Conservation (phyloP, 2,113 vertebrate species). For the Rousettus leschenaultii region DNA sequence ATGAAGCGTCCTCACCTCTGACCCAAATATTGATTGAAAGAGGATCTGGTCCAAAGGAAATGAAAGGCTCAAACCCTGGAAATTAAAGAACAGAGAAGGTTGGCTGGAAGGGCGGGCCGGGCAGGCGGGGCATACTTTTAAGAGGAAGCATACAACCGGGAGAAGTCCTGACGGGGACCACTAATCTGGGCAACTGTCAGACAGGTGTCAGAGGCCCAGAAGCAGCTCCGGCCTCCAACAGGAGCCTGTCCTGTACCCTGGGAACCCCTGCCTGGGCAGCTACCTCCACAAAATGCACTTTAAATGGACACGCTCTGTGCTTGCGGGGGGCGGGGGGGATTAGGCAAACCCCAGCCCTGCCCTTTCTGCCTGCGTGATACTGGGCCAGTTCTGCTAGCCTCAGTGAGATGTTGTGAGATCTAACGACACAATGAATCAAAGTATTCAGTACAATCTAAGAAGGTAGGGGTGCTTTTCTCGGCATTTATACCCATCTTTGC, state of each 20-base stretch:
- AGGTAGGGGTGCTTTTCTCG: not conserved
- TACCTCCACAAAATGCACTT: not conserved
- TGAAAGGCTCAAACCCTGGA: not conserved
- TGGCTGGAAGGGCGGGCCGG: not conserved
- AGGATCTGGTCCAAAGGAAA: not conserved
- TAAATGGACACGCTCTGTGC: not conserved
- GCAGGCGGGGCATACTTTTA: not conserved
- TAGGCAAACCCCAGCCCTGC: not conserved
- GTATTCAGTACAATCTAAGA: not conserved
- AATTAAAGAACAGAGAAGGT: not conserved
- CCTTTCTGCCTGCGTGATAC: not conserved
- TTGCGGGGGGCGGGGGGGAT: accelerated
- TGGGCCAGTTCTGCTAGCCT: not conserved
- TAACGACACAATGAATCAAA: not conserved
- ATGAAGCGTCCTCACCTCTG: not conserved
- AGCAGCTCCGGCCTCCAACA: not conserved
- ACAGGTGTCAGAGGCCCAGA: not conserved
- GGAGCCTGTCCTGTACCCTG: not conserved
- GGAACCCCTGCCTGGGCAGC: not conserved
- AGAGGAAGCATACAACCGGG: not conserved
- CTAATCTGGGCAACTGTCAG: not conserved
- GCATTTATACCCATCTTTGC: not conserved
- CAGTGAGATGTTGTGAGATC: not conserved
- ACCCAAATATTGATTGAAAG: not conserved
- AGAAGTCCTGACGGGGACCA: not conserved